Base-by-base conservation (phyloP, 2,797 vertebrate genomes). In the Pachyuromys duprasi region DNA sequence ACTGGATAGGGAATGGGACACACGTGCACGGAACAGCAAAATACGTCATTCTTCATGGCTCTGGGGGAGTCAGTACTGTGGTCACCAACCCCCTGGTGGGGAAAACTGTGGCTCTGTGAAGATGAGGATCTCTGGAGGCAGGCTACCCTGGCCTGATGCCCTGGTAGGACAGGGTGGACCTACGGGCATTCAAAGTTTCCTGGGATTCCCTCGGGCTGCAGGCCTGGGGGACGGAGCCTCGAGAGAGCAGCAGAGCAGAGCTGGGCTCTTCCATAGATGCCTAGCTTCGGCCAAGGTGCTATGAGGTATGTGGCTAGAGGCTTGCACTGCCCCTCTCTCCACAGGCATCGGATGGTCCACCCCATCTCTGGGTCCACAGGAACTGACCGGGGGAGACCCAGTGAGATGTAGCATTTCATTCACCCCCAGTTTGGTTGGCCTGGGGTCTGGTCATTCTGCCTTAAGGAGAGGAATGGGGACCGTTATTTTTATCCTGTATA, bases 331-430 rank as follows among this genome's bases (percentile, higher is more conserved):
- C n/a, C 57, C 45, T 22, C 11, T 49, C 28, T 75, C 69, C 49
- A 65, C 72, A 65, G 55, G 1, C 12, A 17, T 74, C 78, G 28
- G 24, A 28, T 2, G 31, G 14, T n/a, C 60, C 36, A 17, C 60
- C 28, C 89, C 65, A 8, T 49, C 49, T 95, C 89, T 72, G 80
- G 36, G 49, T 69, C 89, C 78, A 9, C 86, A 57, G 83, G 96
- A 97, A 92, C 96, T 97, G 96, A 96, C 8, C 87, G 97, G 97
- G 49, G 8, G 45, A 98, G 98, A 98, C 98, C 98, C 98, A 98
- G 98, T 98, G 98, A 98, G 97, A 98, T 98, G 98, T 98, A 99
- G 98, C 98, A 98, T 98, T 98, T 97, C 96, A 88, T 98, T 97
- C 95, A 95, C 95, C 76, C 90, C 94, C 92, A 93, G 97, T 96